Percentiles rank a stretch among this genome's conserved stretches.
Evolutionary conservation across 2,888 invertebrate species (phyloP).

Genomic region (Cremastobaeus sp.): DNA sequence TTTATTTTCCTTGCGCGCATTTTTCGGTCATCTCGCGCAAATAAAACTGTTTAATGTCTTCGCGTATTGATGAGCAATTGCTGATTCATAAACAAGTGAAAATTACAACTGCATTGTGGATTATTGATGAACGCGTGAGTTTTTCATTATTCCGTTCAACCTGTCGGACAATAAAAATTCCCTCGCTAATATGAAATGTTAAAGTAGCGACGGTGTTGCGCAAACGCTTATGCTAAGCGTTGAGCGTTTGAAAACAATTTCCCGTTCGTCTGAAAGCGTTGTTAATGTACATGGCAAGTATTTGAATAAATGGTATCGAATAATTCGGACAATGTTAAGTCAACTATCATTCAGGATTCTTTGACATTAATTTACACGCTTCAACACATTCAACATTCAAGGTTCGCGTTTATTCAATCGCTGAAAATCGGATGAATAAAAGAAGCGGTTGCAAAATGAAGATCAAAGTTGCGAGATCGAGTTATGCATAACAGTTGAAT

Average conservation of each 20-base stretch:
- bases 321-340: conserved; percentile 14
- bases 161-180: conserved; percentile 21
- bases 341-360: background rate
- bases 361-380: no score
- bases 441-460: conserved; percentile 4
- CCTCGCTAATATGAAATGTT: conserved; percentile 1
- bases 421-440: background rate
- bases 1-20: conserved; percentile 9
- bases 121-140: conserved; percentile 17
- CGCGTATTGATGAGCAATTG: conserved; percentile 5
- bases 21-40: background rate
- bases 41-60: background rate
- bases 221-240: no score
- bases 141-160: conserved; percentile 29
- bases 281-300: no score
- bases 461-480: no score
- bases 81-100: conserved; percentile 14
- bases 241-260: no score
- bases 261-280: no score
- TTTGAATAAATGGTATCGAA: background rate
- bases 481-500: no score
- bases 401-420: conserved; percentile 1
- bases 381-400: no score
- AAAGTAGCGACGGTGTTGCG: no score
- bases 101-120: conserved; percentile 1